These are phyloP conservation scores for Brachionus asplanchnoidis DNA, from an alignment of 1,140 invertebrate genomes.

Conservation along the genomic window DNA sequence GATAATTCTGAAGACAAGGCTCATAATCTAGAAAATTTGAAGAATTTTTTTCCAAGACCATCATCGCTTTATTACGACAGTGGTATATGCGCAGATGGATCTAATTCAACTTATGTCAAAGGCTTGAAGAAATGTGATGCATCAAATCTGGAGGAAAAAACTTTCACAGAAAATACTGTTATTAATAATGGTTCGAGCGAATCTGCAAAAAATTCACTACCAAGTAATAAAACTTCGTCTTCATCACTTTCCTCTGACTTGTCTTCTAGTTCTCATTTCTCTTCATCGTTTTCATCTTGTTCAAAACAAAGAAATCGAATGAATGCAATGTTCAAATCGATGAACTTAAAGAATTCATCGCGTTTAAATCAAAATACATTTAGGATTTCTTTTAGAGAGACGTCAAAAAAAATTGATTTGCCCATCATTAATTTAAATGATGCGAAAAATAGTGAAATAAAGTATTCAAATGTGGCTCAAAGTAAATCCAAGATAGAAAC, in stretches of 20 bases:
- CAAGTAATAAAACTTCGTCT: not conserved
- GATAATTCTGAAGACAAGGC: not conserved
- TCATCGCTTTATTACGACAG: slow-evolving; percentile 39
- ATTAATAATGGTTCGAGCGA: not conserved
- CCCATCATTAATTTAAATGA: not conserved
- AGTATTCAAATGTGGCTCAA: not conserved
- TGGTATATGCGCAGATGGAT: slow-evolving; percentile 12
- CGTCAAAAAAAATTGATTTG: not conserved
- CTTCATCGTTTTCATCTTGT: not conserved
- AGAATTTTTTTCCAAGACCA: not conserved
- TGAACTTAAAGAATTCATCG: not conserved
- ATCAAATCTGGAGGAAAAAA: not conserved
- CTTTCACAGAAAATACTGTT: not conserved
- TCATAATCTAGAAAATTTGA: not conserved
- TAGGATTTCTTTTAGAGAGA: not conserved
- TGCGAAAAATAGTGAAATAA: not conserved
- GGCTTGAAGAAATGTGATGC: not conserved
- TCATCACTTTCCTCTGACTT: not conserved
- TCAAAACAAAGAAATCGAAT: not conserved
- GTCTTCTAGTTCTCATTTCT: not conserved
- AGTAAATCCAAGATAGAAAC: not conserved
- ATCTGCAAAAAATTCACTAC: not conserved
- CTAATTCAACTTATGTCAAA: not conserved
- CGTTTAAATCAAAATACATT: not conserved
- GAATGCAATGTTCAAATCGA: not conserved